Evolutionary conservation across 2,888 invertebrate species (phyloP).

Genomic region (Caenorhabditis zanzibari): DNA sequence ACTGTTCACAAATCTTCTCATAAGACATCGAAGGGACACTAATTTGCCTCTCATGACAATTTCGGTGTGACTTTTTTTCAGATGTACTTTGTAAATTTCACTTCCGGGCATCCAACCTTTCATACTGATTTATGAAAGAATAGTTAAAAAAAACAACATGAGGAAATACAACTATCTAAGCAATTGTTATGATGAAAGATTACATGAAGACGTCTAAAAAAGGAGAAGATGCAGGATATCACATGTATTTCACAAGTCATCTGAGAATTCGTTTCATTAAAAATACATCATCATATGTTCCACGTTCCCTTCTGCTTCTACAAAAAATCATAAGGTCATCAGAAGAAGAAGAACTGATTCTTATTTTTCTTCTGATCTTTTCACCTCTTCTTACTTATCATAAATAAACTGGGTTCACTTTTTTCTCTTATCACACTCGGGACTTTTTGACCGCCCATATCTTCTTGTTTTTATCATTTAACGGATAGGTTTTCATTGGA

Average conservation of each 20-base stretch:
- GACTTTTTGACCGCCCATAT: conserved; percentile 16
- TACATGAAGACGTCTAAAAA: background rate
- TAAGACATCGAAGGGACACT: too few relatives aligned
- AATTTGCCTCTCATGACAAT: too few relatives aligned
- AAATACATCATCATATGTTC: conserved; percentile 1
- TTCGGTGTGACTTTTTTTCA: too few relatives aligned
- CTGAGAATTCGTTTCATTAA: background rate
- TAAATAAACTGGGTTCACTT: background rate
- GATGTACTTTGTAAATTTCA: too few relatives aligned
- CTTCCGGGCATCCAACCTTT: background rate
- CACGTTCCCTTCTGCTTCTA: too few relatives aligned
- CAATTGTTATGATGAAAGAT: background rate
- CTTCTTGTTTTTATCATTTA: background rate
- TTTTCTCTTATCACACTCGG: conserved; percentile 2
- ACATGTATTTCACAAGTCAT: background rate
- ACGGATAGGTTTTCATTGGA: background rate
- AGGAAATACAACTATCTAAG: background rate
- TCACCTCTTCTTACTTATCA: background rate
- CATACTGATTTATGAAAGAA: background rate
- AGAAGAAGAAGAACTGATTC: background rate
- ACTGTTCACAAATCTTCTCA: too few relatives aligned
- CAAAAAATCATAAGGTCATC: background rate
- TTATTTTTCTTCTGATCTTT: background rate
- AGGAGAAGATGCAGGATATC: background rate
- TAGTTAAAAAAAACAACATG: background rate